phyloP scores from a whole-genome alignment of 2,888 invertebrate genomes.

The Ganaspis brasiliensis region DNA sequence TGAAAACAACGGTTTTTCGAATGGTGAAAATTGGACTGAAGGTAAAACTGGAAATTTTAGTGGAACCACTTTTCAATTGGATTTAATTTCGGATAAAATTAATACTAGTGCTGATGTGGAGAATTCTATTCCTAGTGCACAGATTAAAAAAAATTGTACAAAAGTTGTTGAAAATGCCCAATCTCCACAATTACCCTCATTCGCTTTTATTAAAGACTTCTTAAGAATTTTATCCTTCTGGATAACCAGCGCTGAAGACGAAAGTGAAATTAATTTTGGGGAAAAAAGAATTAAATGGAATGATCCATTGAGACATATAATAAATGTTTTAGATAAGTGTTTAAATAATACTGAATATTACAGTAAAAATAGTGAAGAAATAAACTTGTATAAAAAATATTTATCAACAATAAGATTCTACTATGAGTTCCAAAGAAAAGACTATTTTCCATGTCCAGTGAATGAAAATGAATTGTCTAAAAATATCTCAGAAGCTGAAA shows the following conservation, averaged over 20 bases:
- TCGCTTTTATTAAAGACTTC: slow-evolving; percentile 38
- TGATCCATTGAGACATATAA: slow-evolving; percentile 68
- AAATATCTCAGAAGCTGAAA: slow-evolving; percentile 67
- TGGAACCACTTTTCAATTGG: no score
- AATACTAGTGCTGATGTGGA: no score
- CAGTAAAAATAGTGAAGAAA: slow-evolving; percentile 49
- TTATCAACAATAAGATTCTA: slow-evolving; percentile 65
- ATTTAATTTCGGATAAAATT: no score
- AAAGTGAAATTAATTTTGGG: slow-evolving; percentile 53
- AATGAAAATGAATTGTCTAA: slow-evolving; percentile 70
- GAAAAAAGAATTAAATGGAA: slow-evolving; percentile 70
- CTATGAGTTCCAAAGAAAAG: slow-evolving; percentile 69
- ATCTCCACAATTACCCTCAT: slow-evolving; percentile 47
- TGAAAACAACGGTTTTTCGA: no score
- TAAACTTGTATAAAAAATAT: slow-evolving; percentile 62
- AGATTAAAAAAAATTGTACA: background rate
- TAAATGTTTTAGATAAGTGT: slow-evolving; percentile 62
- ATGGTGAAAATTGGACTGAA: no score
- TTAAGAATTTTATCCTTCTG: background rate
- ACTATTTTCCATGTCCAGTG: slow-evolving; percentile 67
- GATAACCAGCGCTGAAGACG: background rate
- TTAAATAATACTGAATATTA: slow-evolving; percentile 50
- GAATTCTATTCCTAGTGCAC: no score
- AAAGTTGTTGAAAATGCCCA: background rate
- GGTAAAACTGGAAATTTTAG: no score